A percentile compares a stretch with the other conserved stretches of the same genome.
Conservation (phyloP, 2,888 invertebrate species). For the Sericinus montela region DNA sequence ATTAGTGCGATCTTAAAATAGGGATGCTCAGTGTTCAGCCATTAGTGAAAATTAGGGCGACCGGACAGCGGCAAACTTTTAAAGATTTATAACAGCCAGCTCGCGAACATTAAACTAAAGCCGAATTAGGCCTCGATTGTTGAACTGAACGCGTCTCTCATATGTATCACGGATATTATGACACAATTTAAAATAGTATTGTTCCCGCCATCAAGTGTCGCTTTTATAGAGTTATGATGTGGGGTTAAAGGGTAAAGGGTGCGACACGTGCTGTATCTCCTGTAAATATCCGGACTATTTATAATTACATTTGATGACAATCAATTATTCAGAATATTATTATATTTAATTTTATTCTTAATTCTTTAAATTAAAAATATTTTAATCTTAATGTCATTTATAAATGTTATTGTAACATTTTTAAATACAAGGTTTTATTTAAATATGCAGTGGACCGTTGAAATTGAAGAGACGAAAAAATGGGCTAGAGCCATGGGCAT, state of each 20-base stretch:
- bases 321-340: background rate
- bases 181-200: conserved; percentile 71
- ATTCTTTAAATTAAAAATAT: too few species aligned
- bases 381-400: too few species aligned
- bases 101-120: conserved; percentile 36
- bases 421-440: too few species aligned
- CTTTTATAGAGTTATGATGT: conserved; percentile 52
- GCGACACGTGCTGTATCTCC: conserved; percentile 50
- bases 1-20: conserved; percentile 41
- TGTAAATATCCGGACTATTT: conserved; percentile 18
- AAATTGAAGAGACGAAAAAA: too few species aligned
- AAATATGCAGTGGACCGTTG: too few species aligned
- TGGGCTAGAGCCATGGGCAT: too few species aligned
- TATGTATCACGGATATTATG: conserved; percentile 41
- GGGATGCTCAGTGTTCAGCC: conserved; percentile 39
- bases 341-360: too few species aligned
- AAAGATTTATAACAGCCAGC: conserved; percentile 49
- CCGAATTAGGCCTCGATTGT: conserved; percentile 56
- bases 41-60: conserved; percentile 63
- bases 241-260: conserved; percentile 64
- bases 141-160: conserved; percentile 28
- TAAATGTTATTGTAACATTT: too few species aligned
- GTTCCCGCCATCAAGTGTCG: conserved; percentile 37
- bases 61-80: conserved; percentile 33
- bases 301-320: background rate